phyloP scores from a whole-genome alignment of 2,113 vertebrate genomes.

The Clarias gariepinus region DNA sequence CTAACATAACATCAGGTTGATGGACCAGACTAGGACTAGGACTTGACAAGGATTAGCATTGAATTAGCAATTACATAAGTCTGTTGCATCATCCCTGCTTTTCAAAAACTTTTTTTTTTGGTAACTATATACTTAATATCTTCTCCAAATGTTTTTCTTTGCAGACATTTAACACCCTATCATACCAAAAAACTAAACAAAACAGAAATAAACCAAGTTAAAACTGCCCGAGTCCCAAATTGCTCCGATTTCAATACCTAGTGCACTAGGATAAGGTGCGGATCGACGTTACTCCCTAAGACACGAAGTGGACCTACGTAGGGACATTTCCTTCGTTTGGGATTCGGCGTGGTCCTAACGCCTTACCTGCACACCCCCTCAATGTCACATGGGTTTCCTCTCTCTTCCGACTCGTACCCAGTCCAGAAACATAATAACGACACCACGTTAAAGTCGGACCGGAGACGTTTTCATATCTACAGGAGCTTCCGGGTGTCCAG shows the following conservation, averaged over 20 bases:
- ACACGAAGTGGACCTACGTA: background rate
- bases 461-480: conserved; percentile 21
- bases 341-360: background rate
- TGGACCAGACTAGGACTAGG: too few relatives aligned
- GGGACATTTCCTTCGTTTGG: background rate
- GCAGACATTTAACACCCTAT: background rate
- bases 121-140: background rate
- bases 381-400: conserved; percentile 65
- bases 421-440: conserved; percentile 16
- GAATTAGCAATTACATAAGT: background rate
- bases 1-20: too few relatives aligned
- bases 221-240: background rate
- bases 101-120: background rate
- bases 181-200: background rate
- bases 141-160: background rate
- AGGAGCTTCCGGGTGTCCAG: background rate
- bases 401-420: conserved; percentile 37
- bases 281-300: too few relatives aligned
- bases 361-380: conserved; percentile 60
- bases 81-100: conserved; percentile 19
- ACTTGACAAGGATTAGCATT: too few relatives aligned
- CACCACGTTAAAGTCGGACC: background rate
- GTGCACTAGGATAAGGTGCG: background rate
- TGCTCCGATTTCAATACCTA: background rate
- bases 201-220: accelerated